Conservation (phyloP, 2,888 invertebrate genomes). For the Bhutanitis thaidina region DNA sequence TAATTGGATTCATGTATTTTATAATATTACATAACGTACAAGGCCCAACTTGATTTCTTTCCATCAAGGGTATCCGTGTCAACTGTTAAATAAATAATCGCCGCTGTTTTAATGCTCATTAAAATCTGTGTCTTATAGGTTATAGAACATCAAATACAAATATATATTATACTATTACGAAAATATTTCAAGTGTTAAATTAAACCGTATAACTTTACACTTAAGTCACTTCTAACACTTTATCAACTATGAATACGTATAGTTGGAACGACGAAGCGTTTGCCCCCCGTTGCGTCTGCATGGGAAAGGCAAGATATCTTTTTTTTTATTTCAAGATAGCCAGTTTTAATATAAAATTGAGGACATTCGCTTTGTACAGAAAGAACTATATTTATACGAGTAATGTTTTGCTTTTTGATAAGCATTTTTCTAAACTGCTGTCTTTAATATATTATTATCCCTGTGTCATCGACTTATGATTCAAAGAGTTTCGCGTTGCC, state of each 20-base stretch:
- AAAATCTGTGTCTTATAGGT: conserved; percentile 18
- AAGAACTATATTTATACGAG: not conserved
- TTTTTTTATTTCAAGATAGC: conserved; percentile 9
- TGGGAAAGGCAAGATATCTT: conserved; percentile 14
- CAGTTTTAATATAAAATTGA: conserved; percentile 2
- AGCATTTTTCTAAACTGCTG: no score
- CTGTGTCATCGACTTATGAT: no score
- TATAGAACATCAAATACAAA: conserved; percentile 5
- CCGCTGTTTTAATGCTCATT: conserved; percentile 15
- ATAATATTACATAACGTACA: no score
- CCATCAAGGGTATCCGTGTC: conserved; percentile 5
- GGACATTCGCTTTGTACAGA: not conserved
- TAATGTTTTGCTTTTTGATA: no score
- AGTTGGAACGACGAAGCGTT: conserved; percentile 8
- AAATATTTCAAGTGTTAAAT: not conserved
- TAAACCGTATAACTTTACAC: not conserved
- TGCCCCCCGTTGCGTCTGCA: conserved; percentile 27
- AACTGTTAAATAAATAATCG: conserved; percentile 17
- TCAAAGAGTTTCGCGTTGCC: no score
- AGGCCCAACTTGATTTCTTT: conserved; percentile 5
- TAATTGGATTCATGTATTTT: no score
- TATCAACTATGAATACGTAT: not conserved
- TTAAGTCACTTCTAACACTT: not conserved
- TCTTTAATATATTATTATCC: no score
- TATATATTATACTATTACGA: not conserved